A percentile compares a stretch with the other conserved stretches of the same genome.
These are phyloP conservation scores for Pungitius pungitius DNA, from an alignment of 2,113 vertebrate species.

Conservation along the genomic window DNA sequence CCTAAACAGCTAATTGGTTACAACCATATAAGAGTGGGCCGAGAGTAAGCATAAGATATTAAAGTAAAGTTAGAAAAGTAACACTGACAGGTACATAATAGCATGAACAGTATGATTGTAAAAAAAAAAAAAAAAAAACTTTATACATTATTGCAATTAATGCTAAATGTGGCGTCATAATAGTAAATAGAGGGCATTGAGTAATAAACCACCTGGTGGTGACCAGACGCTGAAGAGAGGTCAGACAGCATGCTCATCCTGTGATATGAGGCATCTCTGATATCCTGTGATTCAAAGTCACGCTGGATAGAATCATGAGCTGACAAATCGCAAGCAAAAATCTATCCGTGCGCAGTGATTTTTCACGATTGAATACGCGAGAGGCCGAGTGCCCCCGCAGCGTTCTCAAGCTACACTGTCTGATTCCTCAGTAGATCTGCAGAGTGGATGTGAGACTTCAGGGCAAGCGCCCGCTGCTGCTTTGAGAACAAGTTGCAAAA, in stretches of 20 bases:
- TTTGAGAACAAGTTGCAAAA: constrained; percentile 55
- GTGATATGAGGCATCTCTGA: constrained; percentile 8
- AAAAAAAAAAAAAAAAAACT: neutral
- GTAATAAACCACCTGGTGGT: neutral
- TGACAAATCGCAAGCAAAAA: constrained; percentile 4
- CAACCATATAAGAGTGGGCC: neutral
- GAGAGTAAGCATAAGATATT: neutral
- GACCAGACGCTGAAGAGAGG: neutral
- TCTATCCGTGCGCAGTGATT: constrained; percentile 18
- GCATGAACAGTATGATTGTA: neutral
- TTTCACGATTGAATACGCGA: neutral
- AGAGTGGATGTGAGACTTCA: constrained; percentile 28
- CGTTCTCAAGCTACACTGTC: constrained; percentile 39
- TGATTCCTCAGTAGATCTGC: constrained; percentile 54
- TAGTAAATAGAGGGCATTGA: neutral
- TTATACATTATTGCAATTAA: neutral
- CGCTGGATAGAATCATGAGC: constrained; percentile 8
- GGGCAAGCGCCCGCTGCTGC: constrained; percentile 28
- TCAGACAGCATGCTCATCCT: constrained; percentile 1
- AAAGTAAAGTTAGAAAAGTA: no score
- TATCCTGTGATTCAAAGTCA: constrained; percentile 17
- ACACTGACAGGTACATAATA: no score
- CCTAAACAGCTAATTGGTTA: neutral
- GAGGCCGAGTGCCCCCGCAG: constrained; percentile 4
- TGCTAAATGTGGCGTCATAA: neutral